phyloP scores from a whole-genome alignment of 2,888 invertebrate species.

The Myopa testacea region DNA sequence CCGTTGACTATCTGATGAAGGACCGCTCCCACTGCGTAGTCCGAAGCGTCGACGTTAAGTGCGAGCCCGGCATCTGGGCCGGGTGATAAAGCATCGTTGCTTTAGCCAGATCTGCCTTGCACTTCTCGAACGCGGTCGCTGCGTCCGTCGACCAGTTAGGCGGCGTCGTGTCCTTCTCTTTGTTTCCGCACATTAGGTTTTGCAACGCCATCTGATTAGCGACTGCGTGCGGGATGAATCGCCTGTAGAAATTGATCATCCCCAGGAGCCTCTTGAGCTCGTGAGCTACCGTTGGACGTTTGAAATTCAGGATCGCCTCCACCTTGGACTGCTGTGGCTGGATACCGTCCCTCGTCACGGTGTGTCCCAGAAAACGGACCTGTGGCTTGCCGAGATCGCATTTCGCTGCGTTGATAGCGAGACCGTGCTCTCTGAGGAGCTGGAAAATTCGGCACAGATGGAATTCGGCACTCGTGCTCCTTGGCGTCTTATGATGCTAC shows the following conservation, averaged over 20 bases:
- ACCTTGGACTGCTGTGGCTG: slow-evolving; percentile 42
- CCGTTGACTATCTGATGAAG: too few relatives aligned
- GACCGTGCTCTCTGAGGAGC: slow-evolving; percentile 17
- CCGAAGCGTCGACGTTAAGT: slow-evolving; percentile 5
- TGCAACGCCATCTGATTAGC: slow-evolving; percentile 38
- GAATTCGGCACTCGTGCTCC: slow-evolving; percentile 37
- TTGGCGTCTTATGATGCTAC: slow-evolving; percentile 32
- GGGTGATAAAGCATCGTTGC: slow-evolving; percentile 34
- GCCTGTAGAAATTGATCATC: slow-evolving; percentile 45
- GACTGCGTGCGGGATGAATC: slow-evolving; percentile 39
- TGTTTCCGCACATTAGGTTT: slow-evolving; percentile 38
- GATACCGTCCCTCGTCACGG: slow-evolving; percentile 35
- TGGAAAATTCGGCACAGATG: slow-evolving; percentile 28
- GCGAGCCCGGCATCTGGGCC: slow-evolving; percentile 25
- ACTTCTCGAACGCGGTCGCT: slow-evolving; percentile 34
- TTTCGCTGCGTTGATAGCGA: slow-evolving; percentile 36
- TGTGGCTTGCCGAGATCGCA: background rate
- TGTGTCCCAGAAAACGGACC: slow-evolving; percentile 29
- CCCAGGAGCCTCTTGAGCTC: too few relatives aligned
- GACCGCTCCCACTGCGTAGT: too few relatives aligned
- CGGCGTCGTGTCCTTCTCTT: slow-evolving; percentile 18
- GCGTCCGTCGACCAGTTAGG: slow-evolving; percentile 38
- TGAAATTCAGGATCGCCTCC: slow-evolving; percentile 10
- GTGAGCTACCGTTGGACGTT: too few relatives aligned
- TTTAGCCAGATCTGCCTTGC: slow-evolving; percentile 41